A percentile compares a stretch with the other conserved stretches of the same genome.
phyloP scores from a whole-genome alignment of 2,888 invertebrate species.

The Gnatocerus cornutus region DNA sequence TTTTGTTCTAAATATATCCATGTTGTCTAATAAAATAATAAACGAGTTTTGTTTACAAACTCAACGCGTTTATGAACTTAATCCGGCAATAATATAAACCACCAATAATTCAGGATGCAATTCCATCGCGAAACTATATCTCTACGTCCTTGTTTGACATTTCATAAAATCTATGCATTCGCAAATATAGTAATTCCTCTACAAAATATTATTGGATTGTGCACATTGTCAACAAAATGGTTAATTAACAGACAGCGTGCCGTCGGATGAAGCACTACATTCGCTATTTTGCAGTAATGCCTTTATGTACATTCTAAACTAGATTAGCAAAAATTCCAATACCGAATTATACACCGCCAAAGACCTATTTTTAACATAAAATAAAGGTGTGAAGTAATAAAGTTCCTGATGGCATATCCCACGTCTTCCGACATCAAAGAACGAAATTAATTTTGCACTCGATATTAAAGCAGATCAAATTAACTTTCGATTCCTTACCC shows the following conservation, averaged over 20 bases:
- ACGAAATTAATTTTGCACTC: neutral
- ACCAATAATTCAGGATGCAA: too few species aligned
- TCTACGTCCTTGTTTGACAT: too few species aligned
- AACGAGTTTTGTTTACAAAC: too few species aligned
- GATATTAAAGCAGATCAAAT: neutral
- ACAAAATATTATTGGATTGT: neutral
- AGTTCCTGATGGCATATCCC: neutral
- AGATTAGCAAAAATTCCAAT: neutral
- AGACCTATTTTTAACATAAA: neutral
- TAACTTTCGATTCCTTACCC: slow-evolving; percentile 1
- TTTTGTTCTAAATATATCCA: too few species aligned
- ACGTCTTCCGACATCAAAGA: slow-evolving; percentile 1
- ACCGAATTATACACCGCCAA: neutral
- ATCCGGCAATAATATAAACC: too few species aligned
- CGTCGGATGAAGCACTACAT: too few species aligned
- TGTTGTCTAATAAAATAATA: too few species aligned
- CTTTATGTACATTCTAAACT: neutral
- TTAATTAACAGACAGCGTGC: neutral
- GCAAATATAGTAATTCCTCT: neutral
- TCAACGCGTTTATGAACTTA: too few species aligned
- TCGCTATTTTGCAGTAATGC: too few species aligned
- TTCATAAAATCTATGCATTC: neutral
- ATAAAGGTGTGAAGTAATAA: slow-evolving; percentile 1
- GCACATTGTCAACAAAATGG: slow-evolving; percentile 1
- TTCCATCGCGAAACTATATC: too few species aligned